These are phyloP conservation scores for Tor tambroides DNA, from an alignment of 2,113 vertebrate species.

Conservation along the genomic window DNA sequence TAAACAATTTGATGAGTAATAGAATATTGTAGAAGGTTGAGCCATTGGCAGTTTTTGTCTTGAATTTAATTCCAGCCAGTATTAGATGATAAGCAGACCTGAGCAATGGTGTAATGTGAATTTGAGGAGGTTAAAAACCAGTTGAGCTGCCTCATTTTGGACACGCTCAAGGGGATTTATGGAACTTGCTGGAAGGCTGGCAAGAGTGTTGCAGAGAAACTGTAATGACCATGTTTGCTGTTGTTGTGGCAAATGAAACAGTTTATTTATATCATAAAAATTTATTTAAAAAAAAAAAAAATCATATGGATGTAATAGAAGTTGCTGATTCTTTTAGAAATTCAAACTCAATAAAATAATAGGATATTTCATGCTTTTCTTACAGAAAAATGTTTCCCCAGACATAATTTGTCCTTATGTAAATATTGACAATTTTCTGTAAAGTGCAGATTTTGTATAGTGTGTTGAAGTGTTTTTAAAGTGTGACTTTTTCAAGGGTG, in stretches of 20 bases:
- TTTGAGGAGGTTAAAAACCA: constrained; percentile 7
- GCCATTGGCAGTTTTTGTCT: constrained; percentile 1
- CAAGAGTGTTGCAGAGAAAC: background rate
- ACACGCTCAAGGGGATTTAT: constrained; percentile 4
- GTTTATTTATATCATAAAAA: background rate
- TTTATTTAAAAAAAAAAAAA: too few relatives aligned
- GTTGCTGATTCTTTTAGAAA: background rate
- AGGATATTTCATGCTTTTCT: background rate
- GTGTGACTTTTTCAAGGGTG: constrained; percentile 11
- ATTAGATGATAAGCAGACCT: background rate
- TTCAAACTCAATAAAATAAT: background rate
- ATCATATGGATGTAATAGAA: background rate
- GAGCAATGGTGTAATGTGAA: constrained; percentile 8
- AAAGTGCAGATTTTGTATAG: background rate
- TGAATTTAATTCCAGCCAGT: background rate
- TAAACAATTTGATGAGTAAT: background rate
- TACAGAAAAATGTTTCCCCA: background rate
- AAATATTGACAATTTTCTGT: background rate
- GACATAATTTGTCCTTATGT: background rate
- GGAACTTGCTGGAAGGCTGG: background rate
- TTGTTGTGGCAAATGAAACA: background rate
- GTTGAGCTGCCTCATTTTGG: background rate
- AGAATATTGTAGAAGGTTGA: background rate
- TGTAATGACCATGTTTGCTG: background rate
- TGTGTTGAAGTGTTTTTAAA: background rate